Evolutionary conservation across 2,113 vertebrate genomes (phyloP).

Genomic region (Australoheros scitulus): DNA sequence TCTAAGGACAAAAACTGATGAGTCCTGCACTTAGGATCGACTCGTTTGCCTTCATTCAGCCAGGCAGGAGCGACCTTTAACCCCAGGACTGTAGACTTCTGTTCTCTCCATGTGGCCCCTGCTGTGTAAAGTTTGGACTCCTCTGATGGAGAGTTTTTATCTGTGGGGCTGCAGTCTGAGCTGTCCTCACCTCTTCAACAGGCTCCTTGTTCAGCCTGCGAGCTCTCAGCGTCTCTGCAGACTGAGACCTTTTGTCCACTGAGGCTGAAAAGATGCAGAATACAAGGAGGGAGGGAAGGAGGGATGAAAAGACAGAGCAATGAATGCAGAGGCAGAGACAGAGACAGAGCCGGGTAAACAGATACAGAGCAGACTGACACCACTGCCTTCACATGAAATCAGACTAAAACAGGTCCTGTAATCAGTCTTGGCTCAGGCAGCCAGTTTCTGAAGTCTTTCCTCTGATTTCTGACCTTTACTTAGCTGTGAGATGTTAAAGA

Average conservation of each 20-base stretch:
- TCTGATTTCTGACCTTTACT: neutral
- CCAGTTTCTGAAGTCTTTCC: neutral
- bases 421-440: neutral
- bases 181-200: conserved; percentile 12
- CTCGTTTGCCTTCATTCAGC: neutral
- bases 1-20: neutral
- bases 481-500: neutral
- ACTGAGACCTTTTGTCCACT: conserved; percentile 26
- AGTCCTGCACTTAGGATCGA: rapidly evolving
- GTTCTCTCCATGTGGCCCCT: neutral
- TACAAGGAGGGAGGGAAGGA: neutral
- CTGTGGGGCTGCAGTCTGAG: neutral
- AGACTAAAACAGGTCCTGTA: neutral
- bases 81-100: neutral
- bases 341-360: neutral
- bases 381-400: neutral
- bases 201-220: conserved; percentile 15
- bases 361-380: neutral
- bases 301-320: neutral
- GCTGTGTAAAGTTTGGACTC: conserved; percentile 3
- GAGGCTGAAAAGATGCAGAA: neutral
- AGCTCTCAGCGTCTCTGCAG: neutral
- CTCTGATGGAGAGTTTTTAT: neutral
- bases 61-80: neutral
- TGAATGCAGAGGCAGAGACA: neutral